Evolutionary conservation across 2,888 invertebrate genomes (phyloP), one percentile per base, ranked within the genome.

Genomic region (Timema podura): DNA sequence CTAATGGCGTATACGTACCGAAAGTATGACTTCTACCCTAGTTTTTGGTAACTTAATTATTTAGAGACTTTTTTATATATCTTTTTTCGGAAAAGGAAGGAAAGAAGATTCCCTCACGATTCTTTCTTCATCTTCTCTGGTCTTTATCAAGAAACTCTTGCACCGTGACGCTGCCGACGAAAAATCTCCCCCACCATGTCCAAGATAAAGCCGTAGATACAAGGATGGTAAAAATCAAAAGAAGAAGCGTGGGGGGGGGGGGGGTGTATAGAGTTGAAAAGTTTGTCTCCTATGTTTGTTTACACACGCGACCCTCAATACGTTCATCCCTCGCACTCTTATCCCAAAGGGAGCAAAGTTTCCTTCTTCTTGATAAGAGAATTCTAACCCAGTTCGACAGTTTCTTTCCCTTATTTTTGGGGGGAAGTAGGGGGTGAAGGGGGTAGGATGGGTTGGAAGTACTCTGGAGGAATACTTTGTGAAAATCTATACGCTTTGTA

Each of bases 1-100:
- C n/a, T n/a, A n/a, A n/a, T n/a, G n/a, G n/a, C n/a, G n/a, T n/a
- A n/a, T n/a, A n/a, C n/a, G n/a, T n/a, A n/a, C n/a, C n/a, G n/a
- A n/a, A n/a, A n/a, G n/a, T n/a, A n/a, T n/a, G 61, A 61, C 61
- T 61, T 61, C 61, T 45, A 61, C 45, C 45, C 61, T 45, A 30
- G 61, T 61, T n/a, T n/a, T 45, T 61, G 61, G 44, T 61, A 61
- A 61, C 61, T 61, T 61, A 61, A 61, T 61, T 61, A 61, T 61
- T 61, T 61, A 61, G 44, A 61, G 61, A 61, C 61, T 61, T 30
- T 61, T 61, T n/a, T n/a, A n/a, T n/a, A n/a, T n/a, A n/a, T n/a
- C n/a, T n/a, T n/a, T n/a, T n/a, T n/a, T n/a, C n/a, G n/a, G n/a
- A n/a, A n/a, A n/a, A n/a, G n/a, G n/a, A n/a, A n/a, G n/a, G n/a